Percentiles rank a stretch among this genome's conserved stretches.
Conservation (phyloP, 1,140 invertebrate species). For the roundworm (Caenorhabditis elegans) region DNA sequence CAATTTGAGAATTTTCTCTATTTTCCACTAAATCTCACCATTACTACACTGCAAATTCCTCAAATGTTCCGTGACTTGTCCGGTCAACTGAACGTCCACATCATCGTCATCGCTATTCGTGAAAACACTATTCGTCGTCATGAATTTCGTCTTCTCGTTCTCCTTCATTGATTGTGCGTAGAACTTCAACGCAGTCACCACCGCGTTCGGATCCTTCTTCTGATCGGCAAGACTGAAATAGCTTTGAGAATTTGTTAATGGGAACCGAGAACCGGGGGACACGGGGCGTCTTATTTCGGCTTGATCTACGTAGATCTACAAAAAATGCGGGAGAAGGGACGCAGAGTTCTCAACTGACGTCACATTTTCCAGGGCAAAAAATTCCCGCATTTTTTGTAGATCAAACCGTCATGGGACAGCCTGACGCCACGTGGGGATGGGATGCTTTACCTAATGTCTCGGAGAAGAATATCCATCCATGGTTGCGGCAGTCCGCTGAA, state of each 20-base stretch:
- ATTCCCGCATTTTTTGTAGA: no score
- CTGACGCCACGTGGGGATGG: no score
- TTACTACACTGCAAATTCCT: constrained; percentile 17
- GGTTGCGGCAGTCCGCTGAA: constrained; percentile 61
- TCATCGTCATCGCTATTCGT: constrained; percentile 55
- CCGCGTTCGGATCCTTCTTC: constrained; percentile 61
- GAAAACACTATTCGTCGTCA: constrained; percentile 63
- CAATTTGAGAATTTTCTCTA: no score
- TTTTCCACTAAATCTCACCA: neutral
- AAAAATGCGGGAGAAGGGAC: no score
- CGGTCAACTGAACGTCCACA: constrained; percentile 39
- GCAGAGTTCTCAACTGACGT: no score
- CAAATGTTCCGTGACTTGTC: constrained; percentile 34
- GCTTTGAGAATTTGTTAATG: neutral
- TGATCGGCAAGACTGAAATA: constrained; percentile 63
- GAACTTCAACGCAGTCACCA: constrained; percentile 63
- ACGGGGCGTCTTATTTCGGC: no score
- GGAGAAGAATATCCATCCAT: constrained; percentile 61
- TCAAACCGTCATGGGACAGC: no score
- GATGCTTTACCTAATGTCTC: constrained; percentile 60
- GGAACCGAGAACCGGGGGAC: no score
- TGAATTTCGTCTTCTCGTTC: constrained; percentile 62
- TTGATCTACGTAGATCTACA: no score
- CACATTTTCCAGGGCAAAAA: no score
- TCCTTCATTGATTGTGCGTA: constrained; percentile 61